These are phyloP conservation scores for Cladorhizidae sp. DNA, from an alignment of 37 sponge, comb jelly and placozoan genomes.

Conservation along the genomic window DNA sequence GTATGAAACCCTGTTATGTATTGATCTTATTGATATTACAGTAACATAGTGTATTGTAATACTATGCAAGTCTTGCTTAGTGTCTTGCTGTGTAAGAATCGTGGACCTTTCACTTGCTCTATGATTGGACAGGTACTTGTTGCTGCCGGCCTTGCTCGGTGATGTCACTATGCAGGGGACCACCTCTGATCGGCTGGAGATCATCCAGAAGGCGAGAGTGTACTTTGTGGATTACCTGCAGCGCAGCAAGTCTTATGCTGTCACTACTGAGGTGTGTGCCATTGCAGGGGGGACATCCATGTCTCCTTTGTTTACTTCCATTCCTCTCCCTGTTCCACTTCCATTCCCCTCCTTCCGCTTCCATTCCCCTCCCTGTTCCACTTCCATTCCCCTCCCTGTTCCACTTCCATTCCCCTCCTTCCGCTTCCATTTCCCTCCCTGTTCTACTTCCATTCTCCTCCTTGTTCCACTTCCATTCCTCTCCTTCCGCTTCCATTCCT, in stretches of 20 bases:
- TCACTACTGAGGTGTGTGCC: constrained; percentile 59
- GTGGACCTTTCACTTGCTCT: neutral
- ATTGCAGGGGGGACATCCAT: too few relatives aligned
- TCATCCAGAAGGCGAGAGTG: constrained; percentile 50
- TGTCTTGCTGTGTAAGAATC: too few relatives aligned
- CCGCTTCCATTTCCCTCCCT: neutral
- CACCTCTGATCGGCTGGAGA: constrained; percentile 48
- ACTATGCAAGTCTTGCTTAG: too few relatives aligned
- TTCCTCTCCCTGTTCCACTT: neutral
- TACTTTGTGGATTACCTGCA: constrained; percentile 71
- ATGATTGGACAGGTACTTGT: constrained; percentile 42
- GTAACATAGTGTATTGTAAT: too few relatives aligned
- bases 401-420: neutral
- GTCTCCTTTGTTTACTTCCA: neutral
- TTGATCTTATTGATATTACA: too few relatives aligned
- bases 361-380: neutral
- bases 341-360: neutral
- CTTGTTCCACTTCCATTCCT: neutral
- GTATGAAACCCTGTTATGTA: too few relatives aligned
- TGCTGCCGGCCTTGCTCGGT: constrained; percentile 76
- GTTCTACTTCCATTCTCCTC: neutral
- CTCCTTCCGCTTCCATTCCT: too few relatives aligned
- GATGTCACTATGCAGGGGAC: constrained; percentile 54
- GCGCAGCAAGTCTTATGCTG: constrained; percentile 59
- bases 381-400: neutral